Conservation (phyloP, 2,113 vertebrate genomes). For the Vireo altiloquus region DNA sequence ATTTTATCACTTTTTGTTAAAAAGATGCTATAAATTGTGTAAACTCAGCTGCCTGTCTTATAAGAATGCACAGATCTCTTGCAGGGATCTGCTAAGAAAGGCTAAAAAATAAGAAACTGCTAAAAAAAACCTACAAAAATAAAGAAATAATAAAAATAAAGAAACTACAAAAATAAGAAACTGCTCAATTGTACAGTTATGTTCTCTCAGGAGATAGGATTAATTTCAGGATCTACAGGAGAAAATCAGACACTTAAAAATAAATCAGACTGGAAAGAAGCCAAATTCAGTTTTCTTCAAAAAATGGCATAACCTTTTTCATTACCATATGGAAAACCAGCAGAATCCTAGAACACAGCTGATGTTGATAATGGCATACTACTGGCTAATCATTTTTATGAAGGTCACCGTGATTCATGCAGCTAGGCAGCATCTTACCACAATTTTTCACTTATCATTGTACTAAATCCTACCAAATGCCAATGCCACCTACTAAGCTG, state of each 20-base stretch:
- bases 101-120: neutral
- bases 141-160: too few species aligned
- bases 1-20: neutral
- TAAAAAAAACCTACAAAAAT: neutral
- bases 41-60: neutral
- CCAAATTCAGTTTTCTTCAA: neutral
- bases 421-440: neutral
- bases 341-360: constrained; percentile 9
- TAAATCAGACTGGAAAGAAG: neutral
- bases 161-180: neutral
- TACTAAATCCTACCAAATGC: neutral
- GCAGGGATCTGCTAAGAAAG: neutral
- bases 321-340: neutral
- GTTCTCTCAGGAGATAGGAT: neutral
- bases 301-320: neutral
- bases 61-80: neutral
- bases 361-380: neutral
- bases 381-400: neutral
- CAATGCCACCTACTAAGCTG: neutral
- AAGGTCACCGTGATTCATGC: constrained; percentile 22
- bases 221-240: neutral
- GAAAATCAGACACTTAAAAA: neutral
- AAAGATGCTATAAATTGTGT: neutral
- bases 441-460: neutral
- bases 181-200: neutral